A percentile compares a stretch with the other conserved stretches of the same genome.
phyloP scores from a whole-genome alignment of 2,888 invertebrate species.

The Drosophila kokeensis region DNA sequence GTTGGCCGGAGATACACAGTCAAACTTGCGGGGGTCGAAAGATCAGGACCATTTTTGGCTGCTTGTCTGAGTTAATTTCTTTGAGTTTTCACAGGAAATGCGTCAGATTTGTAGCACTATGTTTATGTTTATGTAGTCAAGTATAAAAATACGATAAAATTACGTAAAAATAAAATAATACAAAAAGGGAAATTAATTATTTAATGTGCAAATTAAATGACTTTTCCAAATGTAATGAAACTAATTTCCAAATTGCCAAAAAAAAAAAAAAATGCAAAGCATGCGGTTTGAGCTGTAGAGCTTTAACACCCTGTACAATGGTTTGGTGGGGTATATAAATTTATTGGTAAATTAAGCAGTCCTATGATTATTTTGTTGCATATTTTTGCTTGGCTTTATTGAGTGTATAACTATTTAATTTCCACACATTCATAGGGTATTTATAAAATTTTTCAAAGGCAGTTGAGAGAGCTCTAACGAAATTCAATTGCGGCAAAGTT shows the following conservation, averaged over 20 bases:
- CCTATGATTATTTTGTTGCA: neutral
- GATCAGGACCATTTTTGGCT: slow-evolving; percentile 12
- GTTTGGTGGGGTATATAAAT: neutral
- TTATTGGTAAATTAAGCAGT: neutral
- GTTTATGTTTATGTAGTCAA: slow-evolving; percentile 41
- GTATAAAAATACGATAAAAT: slow-evolving; percentile 37
- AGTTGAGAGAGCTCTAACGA: slow-evolving; percentile 31
- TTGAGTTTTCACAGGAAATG: slow-evolving; percentile 17
- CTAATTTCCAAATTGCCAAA: slow-evolving; percentile 68
- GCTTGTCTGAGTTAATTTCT: slow-evolving; percentile 22
- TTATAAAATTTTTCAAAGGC: neutral
- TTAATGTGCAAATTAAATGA: slow-evolving; percentile 71
- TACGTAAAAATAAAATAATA: slow-evolving; percentile 1
- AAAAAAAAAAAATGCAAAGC: slow-evolving; percentile 23
- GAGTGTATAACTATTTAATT: neutral
- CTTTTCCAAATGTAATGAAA: slow-evolving; percentile 79
- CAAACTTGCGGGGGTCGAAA: slow-evolving; percentile 5
- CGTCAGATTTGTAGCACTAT: slow-evolving; percentile 33
- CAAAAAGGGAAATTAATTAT: slow-evolving; percentile 25
- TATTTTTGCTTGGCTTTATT: neutral
- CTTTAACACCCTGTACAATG: neutral
- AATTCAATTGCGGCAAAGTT: slow-evolving; percentile 72
- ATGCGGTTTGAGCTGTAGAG: slow-evolving; percentile 31
- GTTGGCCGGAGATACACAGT: slow-evolving; percentile 20
- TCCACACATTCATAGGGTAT: slow-evolving; percentile 7